These are phyloP conservation scores for Anguilla megastoma DNA, from an alignment of 2,797 vertebrate species.

Conservation along the genomic window DNA sequence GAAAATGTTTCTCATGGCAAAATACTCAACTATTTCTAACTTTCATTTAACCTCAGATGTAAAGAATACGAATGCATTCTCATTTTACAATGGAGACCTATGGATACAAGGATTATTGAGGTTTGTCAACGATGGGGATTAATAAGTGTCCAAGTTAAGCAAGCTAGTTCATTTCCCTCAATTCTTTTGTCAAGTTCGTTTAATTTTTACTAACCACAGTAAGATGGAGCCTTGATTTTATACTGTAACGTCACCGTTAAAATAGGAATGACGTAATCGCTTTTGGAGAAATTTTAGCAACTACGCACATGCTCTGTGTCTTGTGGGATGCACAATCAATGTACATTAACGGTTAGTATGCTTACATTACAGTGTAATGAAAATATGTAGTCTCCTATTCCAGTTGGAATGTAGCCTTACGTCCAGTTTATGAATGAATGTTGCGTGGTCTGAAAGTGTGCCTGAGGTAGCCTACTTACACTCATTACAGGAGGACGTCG, in stretches of 20 bases:
- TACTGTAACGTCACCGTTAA: not conserved
- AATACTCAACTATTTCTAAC: not conserved
- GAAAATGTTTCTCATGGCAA: not conserved
- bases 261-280: not conserved
- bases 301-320: not conserved
- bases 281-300: constrained; percentile 5
- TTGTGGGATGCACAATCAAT: not conserved
- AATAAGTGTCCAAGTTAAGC: not conserved
- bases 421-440: not conserved
- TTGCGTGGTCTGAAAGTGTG: not conserved
- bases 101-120: not conserved
- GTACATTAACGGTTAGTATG: not conserved
- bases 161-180: not conserved
- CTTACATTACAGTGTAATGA: not conserved
- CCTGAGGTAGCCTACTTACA: not conserved
- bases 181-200: not conserved
- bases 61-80: not conserved
- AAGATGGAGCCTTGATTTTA: not conserved
- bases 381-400: not conserved
- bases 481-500: not conserved
- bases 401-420: not conserved
- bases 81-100: not conserved
- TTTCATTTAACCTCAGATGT: not conserved
- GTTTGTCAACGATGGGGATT: not conserved
- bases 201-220: not conserved